Conservation (phyloP, 2,113 vertebrate species). For the Panthera tigris region DNA sequence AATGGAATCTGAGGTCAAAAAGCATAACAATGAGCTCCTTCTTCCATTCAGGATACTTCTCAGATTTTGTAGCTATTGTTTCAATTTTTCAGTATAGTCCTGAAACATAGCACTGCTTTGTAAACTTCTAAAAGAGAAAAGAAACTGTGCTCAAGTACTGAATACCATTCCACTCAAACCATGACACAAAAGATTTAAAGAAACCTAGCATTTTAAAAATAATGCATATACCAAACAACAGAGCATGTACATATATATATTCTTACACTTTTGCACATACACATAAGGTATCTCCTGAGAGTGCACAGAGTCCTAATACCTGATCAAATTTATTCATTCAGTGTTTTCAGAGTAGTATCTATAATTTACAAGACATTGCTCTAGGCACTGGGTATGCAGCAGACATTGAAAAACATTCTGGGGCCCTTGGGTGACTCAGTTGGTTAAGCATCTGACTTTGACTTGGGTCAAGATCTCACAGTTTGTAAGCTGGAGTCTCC, state of each 20-base stretch:
- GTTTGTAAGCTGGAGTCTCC: too few species aligned
- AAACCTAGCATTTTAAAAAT: not conserved
- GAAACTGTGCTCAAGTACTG: not conserved
- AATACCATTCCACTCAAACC: not conserved
- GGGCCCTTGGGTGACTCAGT: too few species aligned
- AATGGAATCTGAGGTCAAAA: conserved; percentile 64
- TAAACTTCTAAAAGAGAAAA: not conserved
- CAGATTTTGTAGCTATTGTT: conserved; percentile 55
- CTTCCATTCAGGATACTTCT: conserved; percentile 39
- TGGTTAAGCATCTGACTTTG: too few species aligned
- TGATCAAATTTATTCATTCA: not conserved
- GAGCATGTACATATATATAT: not conserved
- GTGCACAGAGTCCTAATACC: not conserved
- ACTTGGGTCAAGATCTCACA: too few species aligned
- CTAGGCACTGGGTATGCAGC: not conserved
- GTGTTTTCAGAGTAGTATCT: not conserved
- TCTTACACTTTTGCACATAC: not conserved
- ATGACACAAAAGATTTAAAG: conserved; percentile 30
- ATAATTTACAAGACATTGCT: not conserved
- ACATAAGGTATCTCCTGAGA: not conserved
- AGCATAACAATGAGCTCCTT: conserved; percentile 48
- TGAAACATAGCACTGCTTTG: conserved; percentile 68
- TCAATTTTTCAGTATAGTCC: conserved; percentile 5
- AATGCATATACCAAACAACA: not conserved
- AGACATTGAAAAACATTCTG: not conserved